Conservation (phyloP, 2,888 invertebrate species). For the Lepas anatifera region DNA sequence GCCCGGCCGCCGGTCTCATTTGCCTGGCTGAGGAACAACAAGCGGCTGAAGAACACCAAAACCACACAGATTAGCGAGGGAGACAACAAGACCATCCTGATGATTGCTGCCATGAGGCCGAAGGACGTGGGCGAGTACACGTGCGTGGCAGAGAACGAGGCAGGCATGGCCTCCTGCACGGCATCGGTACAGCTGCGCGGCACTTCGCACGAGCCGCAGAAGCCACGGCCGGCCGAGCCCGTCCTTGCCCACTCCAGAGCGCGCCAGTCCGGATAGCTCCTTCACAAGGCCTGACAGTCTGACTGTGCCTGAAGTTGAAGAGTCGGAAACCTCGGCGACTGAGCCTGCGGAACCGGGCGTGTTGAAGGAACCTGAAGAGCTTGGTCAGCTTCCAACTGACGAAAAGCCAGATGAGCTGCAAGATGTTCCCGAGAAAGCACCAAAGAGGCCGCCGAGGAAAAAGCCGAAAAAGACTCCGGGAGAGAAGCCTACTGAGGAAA, state of each 20-base stretch:
- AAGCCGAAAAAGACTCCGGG: no score
- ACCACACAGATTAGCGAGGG: conserved; percentile 51
- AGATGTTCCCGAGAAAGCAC: neutral
- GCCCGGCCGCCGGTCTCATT: conserved; percentile 69
- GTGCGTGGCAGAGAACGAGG: conserved; percentile 78
- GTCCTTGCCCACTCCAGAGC: neutral
- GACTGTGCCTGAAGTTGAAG: neutral
- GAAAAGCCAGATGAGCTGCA: neutral
- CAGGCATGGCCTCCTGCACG: conserved; percentile 76
- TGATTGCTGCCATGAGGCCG: conserved; percentile 56
- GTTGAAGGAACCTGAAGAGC: neutral
- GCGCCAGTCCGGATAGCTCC: no score
- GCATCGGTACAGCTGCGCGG: conserved; percentile 40
- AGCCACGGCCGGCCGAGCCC: neutral
- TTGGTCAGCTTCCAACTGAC: no score
- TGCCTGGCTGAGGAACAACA: conserved; percentile 70
- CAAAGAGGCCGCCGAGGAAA: neutral
- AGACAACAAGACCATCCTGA: conserved; percentile 64
- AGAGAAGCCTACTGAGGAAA: no score
- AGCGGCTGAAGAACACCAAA: conserved; percentile 44
- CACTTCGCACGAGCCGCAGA: neutral
- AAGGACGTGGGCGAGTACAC: conserved; percentile 64
- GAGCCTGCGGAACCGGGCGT: neutral
- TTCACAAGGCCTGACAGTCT: neutral
- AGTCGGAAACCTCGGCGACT: neutral